phyloP scores from a whole-genome alignment of 2,888 invertebrate genomes.

The Polietes domitor region DNA sequence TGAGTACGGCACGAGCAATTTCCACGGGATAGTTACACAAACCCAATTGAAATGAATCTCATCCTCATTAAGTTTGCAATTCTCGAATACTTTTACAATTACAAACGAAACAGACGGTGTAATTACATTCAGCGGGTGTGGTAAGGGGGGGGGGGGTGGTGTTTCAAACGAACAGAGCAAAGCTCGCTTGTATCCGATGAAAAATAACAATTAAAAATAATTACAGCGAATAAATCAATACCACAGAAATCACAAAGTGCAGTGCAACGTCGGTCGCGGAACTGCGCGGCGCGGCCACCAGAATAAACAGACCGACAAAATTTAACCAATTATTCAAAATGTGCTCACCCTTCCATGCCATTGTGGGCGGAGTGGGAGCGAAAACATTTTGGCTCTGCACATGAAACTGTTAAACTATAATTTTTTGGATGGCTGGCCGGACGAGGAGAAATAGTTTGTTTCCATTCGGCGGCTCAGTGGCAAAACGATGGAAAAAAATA shows the following conservation, averaged over 20 bases:
- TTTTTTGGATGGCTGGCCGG: too few species aligned
- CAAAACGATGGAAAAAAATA: constrained; percentile 22
- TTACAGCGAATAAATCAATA: constrained; percentile 37
- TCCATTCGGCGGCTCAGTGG: background rate
- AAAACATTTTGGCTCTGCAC: background rate
- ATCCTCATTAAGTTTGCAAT: constrained; percentile 10
- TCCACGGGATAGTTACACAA: background rate
- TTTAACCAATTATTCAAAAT: constrained; percentile 36
- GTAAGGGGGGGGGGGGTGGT: constrained; percentile 7
- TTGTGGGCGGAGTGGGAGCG: background rate
- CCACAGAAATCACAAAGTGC: background rate
- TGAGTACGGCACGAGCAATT: background rate
- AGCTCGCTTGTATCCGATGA: background rate
- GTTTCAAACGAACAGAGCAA: constrained; percentile 20
- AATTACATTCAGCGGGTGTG: constrained; percentile 3
- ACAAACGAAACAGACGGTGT: background rate
- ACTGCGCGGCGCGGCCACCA: background rate
- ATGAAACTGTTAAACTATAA: background rate
- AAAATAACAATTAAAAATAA: constrained; percentile 28
- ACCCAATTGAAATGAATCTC: constrained; percentile 9
- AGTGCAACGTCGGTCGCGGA: background rate
- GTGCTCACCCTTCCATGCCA: background rate
- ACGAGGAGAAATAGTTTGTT: background rate
- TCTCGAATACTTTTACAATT: background rate
- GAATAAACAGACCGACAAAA: constrained; percentile 28